Evolutionary conservation across 2,797 vertebrate genomes (phyloP), one percentile per base, ranked within the genome.

Genomic region (Myotis myotis): DNA sequence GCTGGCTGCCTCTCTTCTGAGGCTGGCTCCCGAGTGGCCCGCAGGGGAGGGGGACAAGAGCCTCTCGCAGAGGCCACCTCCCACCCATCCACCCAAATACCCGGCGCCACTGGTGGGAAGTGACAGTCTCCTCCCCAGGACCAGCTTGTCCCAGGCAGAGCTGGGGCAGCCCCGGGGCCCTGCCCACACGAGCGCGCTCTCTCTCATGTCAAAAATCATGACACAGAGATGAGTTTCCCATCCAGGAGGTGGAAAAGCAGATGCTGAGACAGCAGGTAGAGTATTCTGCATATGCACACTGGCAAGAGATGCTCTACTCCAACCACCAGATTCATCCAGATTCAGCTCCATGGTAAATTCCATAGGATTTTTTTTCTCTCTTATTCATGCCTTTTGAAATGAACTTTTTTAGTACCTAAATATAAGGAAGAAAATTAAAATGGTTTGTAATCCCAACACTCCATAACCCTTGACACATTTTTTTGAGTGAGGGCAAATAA

Each of bases 401-500:
- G 49, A 74, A 64, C 22, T n/a, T 44, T 66, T 68, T 75, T 38
- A 64, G 49, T 44, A 74, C 5, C n/a, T 36, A 60, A 80, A 74
- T n/a, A 68, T 13, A 44, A 79, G 38, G 38, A 72, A 72, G 28
- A 84, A 74, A 85, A 84, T 84, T 66, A 28, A 80, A 92, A 62
- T 2, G 25, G 30, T 20, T 47, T 84, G 20, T 36, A 38, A 70
- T 74, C 49, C 28, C 44, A 44, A 74, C 7, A 13, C 16, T 62
- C 89, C 10, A 4, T 38, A n/a, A 28, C 22, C 20, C 25, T 17
- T 47, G 49, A 84, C 17, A 22, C 2, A 3, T 49, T 41, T 36
- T 38, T 49, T 10, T 74, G 20, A 76, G 7, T 22, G 33, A 60
- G 17, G 28, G 68, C n/a, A 82, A 80, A 87, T 79, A 60, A 82